phyloP scores from a whole-genome alignment of 2,888 invertebrate species.

The Caenorhabditis sp. region DNA sequence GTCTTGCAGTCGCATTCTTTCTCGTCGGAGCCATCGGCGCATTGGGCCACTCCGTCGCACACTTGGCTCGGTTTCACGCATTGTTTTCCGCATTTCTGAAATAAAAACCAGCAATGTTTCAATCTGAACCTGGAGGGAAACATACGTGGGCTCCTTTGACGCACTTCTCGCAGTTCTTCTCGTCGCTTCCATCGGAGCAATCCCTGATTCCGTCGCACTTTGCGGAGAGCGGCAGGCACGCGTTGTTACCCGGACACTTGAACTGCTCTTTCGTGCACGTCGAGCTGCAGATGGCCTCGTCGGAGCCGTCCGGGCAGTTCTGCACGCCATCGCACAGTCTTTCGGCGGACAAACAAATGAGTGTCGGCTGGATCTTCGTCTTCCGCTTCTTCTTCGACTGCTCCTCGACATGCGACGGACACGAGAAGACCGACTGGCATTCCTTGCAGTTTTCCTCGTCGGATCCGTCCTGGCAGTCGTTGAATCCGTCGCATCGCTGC shows the following conservation, averaged over 20 bases:
- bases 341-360: slow-evolving; percentile 50
- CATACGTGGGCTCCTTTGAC: slow-evolving; percentile 57
- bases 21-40: slow-evolving; percentile 70
- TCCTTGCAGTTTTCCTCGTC: slow-evolving; percentile 70
- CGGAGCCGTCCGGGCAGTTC: slow-evolving; percentile 69
- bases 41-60: slow-evolving; percentile 72
- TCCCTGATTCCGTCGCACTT: slow-evolving; percentile 63
- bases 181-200: slow-evolving; percentile 62
- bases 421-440: slow-evolving; percentile 74
- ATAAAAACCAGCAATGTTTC: too few relatives aligned
- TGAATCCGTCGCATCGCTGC: slow-evolving; percentile 70
- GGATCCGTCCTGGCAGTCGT: slow-evolving; percentile 69
- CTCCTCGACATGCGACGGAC: slow-evolving; percentile 36
- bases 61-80: slow-evolving; percentile 65
- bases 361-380: slow-evolving; percentile 22
- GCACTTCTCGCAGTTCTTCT: slow-evolving; percentile 60
- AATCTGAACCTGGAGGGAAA: not conserved
- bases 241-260: slow-evolving; percentile 43
- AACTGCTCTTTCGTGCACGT: slow-evolving; percentile 52
- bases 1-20: slow-evolving; percentile 68
- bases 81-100: slow-evolving; percentile 66
- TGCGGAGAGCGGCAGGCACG: slow-evolving; percentile 57
- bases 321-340: slow-evolving; percentile 68
- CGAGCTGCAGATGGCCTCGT: slow-evolving; percentile 59
- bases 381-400: slow-evolving; percentile 18